phyloP scores from a whole-genome alignment of 2,113 vertebrate genomes.

The Caranx melampygus region DNA sequence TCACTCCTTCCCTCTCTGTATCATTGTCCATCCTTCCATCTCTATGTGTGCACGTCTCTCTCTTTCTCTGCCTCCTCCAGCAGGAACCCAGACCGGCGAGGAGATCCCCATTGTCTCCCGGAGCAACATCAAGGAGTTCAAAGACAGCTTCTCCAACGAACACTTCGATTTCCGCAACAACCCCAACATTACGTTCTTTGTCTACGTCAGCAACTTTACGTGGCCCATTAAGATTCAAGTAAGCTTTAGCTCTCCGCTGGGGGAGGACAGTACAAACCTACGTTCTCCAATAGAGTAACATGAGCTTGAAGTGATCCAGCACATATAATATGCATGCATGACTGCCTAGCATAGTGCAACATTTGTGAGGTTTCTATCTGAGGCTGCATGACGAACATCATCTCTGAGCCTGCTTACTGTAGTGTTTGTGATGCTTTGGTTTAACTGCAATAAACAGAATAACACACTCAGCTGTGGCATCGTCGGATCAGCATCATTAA shows the following conservation, averaged over 20 bases:
- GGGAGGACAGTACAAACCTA: too few species aligned
- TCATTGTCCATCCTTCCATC: background rate
- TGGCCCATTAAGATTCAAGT: conserved; percentile 97
- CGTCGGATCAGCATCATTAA: background rate
- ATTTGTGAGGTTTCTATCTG: too few species aligned
- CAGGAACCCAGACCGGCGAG: conserved; percentile 95
- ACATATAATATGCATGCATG: background rate
- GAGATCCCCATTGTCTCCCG: conserved; percentile 94
- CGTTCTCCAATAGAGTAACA: background rate
- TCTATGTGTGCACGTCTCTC: too few species aligned
- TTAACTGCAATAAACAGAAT: background rate
- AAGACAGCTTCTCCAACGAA: conserved; percentile 98
- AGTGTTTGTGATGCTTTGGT: background rate
- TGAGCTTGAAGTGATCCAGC: background rate
- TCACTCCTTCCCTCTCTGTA: background rate
- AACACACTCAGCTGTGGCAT: background rate
- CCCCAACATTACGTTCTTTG: conserved; percentile 98
- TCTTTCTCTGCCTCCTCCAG: conserved; percentile 72
- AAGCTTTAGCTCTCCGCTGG: background rate
- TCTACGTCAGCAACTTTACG: conserved; percentile 99
- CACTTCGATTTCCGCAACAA: conserved; percentile 99
- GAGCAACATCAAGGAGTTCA: conserved; percentile 96
- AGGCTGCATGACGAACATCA: too few species aligned
- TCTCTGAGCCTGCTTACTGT: too few species aligned
- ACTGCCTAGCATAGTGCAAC: too few species aligned